Evolutionary conservation across 2,797 vertebrate genomes (phyloP), one percentile per base, ranked within the genome.

Genomic region (Ceyx erithaca): DNA sequence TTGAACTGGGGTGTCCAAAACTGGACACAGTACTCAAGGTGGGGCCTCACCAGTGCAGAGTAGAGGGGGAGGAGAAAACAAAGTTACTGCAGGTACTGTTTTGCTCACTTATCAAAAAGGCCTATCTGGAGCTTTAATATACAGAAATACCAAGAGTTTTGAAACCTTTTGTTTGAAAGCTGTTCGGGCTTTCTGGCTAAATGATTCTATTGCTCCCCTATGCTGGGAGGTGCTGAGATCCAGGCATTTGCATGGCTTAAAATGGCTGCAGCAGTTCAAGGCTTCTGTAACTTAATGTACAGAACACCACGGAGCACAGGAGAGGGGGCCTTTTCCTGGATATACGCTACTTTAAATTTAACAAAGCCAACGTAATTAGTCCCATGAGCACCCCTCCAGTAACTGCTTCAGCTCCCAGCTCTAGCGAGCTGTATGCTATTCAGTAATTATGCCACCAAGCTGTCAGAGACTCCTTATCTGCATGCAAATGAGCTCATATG

Each of bases 401-500:
- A 92, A 93, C 88, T 94, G 94, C 84, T 77, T 71, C 89, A 72
- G 94, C 93, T 97, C 93, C 88, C 80, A 93, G 79, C 64, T 85
- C 87, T 49, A 89, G 94, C 1, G 31, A 93, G 91, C 87, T 94
- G 41, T 79, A 88, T 82, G 93, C 92, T 95, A 84, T 59, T 78
- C 80, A 87, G 94, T 95, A 97, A 98, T 98, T 96, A 97, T 48
- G 92, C 93, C 72, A 96, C 93, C 95, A 94, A 96, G 95, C 97
- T 97, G 97, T 96, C 96, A 96, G 87, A 95, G 71, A 87, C 91
- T 96, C 93, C 94, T 96, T 95, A 97, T 94, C 95, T 95, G 96
- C 94, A 97, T 97, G 96, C 92, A 97, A 96, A 98, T 97, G 93
- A 97, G 93, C 90, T 96, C 92, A 92, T 80, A 96, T 94, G 94